Evolutionary conservation across 2,113 vertebrate species (phyloP), one percentile per base, ranked within the genome.

Genomic region (Phyllostomus discolor): DNA sequence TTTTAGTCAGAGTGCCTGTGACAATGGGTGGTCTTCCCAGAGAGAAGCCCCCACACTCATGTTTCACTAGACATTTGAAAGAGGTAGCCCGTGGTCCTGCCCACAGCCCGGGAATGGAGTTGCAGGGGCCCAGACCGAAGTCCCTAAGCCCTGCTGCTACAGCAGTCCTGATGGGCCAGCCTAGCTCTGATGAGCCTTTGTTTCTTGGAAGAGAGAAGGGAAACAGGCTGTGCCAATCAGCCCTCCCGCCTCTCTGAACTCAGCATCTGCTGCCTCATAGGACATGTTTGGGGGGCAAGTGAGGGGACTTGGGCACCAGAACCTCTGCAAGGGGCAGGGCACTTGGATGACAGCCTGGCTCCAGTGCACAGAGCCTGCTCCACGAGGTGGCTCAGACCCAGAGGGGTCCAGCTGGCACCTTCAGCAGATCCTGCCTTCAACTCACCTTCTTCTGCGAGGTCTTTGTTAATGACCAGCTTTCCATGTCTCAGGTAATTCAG

Each of bases 401-500:
- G 57, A 35, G 35, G 22, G 35, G 8, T 19, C 80, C 80, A 33
- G 38, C 7, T 46, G 57, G 38, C 57, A 46, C 59, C 38, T 62
- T 82, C 38, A 82, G 28, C 16, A 8, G 80, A 64, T 28, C 33
- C 78, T 17, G 35, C 22, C 67, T 24, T 24, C 28, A 28, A n/a
- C 97, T 97, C 98, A 99, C 99, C 99, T 99, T 99, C 99, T 94
- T 99, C 99, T 48, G 99, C 99, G 26, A 99, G 98, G 97, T 99
- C 99, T 98, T 99, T 99, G 98, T 99, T 99, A 97, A 99, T 99
- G 97, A 99, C 99, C 98, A 99, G 98, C 97, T 99, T 99, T 52
- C 99, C 99, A 0, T 99, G 99, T 98, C 99, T 99, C 98, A 99
- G 97, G 98, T 99, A 99, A 98, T 99, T 99, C 86, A 99, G 98